These are phyloP conservation scores for Lipophrys pholis DNA, from an alignment of 2,113 vertebrate genomes.

Conservation along the genomic window DNA sequence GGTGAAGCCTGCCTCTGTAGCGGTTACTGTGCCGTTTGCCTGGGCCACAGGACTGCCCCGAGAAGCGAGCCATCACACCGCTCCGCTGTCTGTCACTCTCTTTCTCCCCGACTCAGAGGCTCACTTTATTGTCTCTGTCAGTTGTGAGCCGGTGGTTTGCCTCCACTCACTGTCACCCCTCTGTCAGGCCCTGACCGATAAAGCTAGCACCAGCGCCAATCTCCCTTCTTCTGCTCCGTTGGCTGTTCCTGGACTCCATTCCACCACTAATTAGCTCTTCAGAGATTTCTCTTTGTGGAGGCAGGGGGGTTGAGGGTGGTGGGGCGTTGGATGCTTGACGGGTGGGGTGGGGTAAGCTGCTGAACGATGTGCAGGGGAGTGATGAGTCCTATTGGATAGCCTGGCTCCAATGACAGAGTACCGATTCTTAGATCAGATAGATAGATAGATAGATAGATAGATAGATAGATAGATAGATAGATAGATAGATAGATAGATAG, in stretches of 20 bases:
- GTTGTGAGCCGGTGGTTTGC: constrained; percentile 93
- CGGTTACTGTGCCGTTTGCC: constrained; percentile 27
- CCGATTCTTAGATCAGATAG: constrained; percentile 6
- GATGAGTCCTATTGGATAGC: constrained; percentile 45
- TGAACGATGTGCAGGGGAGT: constrained; percentile 67
- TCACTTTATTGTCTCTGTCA: constrained; percentile 93
- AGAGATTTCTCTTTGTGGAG: constrained; percentile 98
- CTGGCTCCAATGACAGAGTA: constrained; percentile 39
- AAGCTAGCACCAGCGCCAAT: constrained; percentile 88
- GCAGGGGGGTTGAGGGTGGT: constrained; percentile 51
- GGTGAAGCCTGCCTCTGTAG: constrained; percentile 12
- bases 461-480: neutral
- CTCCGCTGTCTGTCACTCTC: constrained; percentile 66
- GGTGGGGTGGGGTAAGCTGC: constrained; percentile 49
- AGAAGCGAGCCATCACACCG: constrained; percentile 71
- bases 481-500: constrained; percentile 31
- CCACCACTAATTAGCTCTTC: constrained; percentile 99
- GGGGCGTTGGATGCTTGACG: constrained; percentile 72
- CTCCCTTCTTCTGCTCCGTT: constrained; percentile 91
- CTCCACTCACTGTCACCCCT: constrained; percentile 92
- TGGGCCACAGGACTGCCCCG: constrained; percentile 77
- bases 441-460: too few species aligned
- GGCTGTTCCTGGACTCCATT: constrained; percentile 94
- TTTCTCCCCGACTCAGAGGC: constrained; percentile 78
- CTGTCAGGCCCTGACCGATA: constrained; percentile 93